Evolutionary conservation across 2,797 vertebrate genomes (phyloP).

Genomic region (Onychomys torridus): DNA sequence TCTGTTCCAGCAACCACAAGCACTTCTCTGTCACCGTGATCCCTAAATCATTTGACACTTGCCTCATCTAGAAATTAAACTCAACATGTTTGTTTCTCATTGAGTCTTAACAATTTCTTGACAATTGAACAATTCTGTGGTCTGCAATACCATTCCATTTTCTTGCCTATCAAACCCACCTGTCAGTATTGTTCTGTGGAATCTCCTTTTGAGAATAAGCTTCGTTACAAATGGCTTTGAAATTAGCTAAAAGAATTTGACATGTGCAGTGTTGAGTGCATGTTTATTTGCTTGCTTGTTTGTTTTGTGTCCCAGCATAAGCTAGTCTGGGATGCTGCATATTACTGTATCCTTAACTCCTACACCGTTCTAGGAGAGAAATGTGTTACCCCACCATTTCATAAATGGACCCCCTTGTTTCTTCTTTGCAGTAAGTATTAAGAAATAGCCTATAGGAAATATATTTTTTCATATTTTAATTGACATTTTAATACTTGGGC

Average conservation of each 20-base stretch:
- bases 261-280: no score
- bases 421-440: not conserved
- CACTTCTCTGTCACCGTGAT: not conserved
- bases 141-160: not conserved
- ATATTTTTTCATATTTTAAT: constrained; percentile 36
- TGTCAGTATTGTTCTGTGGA: not conserved
- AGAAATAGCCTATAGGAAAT: constrained; percentile 11
- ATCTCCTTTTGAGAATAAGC: not conserved
- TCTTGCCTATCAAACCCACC: not conserved
- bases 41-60: not conserved
- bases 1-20: not conserved
- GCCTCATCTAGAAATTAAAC: not conserved
- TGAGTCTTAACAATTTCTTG: not conserved
- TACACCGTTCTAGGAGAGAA: not conserved
- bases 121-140: not conserved
- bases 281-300: not conserved
- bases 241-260: constrained; percentile 28
- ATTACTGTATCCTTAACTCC: not conserved
- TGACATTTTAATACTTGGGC: not conserved
- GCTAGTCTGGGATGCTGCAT: not conserved
- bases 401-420: not conserved
- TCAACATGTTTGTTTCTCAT: not conserved
- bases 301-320: not conserved
- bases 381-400: not conserved
- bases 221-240: not conserved